Evolutionary conservation across 2,113 vertebrate species (phyloP).

Genomic region (Mastomys coucha): DNA sequence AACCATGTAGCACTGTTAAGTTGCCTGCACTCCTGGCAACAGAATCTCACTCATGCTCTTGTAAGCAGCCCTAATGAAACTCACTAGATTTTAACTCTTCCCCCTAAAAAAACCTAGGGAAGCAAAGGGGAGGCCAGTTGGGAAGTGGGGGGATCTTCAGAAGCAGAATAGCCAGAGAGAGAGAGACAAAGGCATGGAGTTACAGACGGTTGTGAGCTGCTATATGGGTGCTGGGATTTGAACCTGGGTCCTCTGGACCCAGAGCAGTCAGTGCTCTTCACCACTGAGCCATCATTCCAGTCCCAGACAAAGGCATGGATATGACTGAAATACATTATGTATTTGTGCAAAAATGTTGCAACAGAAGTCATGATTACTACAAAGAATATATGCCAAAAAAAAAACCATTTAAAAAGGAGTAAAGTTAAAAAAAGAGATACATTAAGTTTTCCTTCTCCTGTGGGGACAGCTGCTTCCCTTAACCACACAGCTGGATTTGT

Average conservation of each 20-base stretch:
- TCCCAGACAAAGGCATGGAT: too few relatives aligned
- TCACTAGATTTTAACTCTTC: not conserved
- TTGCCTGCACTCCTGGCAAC: not conserved
- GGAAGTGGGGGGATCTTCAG: not conserved
- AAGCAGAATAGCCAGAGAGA: too few relatives aligned
- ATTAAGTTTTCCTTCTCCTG: not conserved
- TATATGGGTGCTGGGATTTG: too few relatives aligned
- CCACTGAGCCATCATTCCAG: too few relatives aligned
- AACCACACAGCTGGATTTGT: not conserved
- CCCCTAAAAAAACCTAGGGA: not conserved
- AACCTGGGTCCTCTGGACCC: too few relatives aligned
- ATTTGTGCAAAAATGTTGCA: not conserved
- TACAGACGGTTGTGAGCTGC: too few relatives aligned
- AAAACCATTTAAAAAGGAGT: not conserved
- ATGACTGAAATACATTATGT: not conserved
- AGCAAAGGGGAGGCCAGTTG: not conserved
- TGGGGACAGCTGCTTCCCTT: not conserved
- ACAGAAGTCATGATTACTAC: not conserved
- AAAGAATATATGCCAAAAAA: not conserved
- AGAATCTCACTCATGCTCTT: not conserved
- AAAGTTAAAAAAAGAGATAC: not conserved
- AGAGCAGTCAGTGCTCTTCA: too few relatives aligned
- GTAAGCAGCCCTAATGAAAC: not conserved
- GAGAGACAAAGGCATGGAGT: too few relatives aligned
- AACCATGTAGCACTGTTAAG: not conserved